These are phyloP conservation scores for Notiomystis cincta DNA, from an alignment of 2,113 vertebrate genomes.

Conservation along the genomic window DNA sequence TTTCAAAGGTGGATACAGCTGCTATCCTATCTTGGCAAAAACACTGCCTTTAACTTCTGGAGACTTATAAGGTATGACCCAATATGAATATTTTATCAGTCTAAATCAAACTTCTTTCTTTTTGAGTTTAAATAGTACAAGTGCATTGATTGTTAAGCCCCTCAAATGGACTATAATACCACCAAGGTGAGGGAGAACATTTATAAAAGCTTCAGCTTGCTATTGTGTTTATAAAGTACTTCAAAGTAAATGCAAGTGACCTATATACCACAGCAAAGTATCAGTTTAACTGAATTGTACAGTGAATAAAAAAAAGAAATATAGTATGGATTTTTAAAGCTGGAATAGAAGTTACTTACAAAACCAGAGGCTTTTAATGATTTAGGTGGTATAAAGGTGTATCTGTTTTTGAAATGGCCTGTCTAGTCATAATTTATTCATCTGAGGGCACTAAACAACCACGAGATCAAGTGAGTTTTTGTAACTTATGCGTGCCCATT, in stretches of 20 bases:
- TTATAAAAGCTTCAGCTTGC: neutral
- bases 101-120: neutral
- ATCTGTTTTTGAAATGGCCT: neutral
- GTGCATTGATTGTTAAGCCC: neutral
- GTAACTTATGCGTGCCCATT: neutral
- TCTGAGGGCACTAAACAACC: neutral
- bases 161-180: neutral
- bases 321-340: neutral
- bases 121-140: neutral
- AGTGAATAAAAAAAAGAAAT: neutral
- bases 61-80: neutral
- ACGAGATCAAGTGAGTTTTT: neutral
- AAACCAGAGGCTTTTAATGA: neutral
- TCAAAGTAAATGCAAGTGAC: neutral
- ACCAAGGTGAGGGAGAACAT: neutral
- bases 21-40: neutral
- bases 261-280: neutral
- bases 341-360: neutral
- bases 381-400: neutral
- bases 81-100: neutral
- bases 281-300: neutral
- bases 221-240: neutral
- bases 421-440: neutral
- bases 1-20: neutral
- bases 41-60: neutral